These are phyloP conservation scores for Ostrea denselamellosa DNA, from an alignment of 1,140 invertebrate species.

Conservation along the genomic window DNA sequence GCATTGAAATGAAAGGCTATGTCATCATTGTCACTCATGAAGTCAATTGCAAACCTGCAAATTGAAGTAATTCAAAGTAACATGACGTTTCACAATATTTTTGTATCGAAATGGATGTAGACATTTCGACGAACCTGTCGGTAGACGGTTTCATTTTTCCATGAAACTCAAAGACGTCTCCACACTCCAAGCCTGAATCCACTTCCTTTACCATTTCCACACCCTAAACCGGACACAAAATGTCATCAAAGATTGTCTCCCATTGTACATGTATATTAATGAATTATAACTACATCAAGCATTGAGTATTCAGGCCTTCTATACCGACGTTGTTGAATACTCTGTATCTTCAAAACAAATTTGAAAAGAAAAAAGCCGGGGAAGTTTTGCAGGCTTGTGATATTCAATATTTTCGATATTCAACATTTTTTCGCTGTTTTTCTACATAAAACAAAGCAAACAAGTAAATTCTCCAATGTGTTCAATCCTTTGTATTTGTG, in stretches of 20 bases:
- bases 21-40: constrained; percentile 84
- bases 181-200: neutral
- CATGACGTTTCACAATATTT: neutral
- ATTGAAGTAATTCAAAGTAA: neutral
- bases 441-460: no score
- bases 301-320: no score
- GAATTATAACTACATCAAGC: no score
- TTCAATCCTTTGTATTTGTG: no score
- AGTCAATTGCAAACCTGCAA: constrained; percentile 84
- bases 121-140: neutral
- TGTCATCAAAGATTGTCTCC: neutral
- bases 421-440: no score
- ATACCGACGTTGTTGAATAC: no score
- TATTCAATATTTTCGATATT: no score
- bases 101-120: neutral
- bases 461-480: no score
- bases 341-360: no score
- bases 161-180: neutral
- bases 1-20: constrained; percentile 89
- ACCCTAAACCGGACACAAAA: neutral
- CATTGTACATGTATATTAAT: no score
- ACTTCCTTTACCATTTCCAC: neutral
- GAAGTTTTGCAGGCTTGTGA: no score
- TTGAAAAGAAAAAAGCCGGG: no score
- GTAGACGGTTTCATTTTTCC: neutral